Percentiles rank a stretch among this genome's conserved stretches.
These are phyloP conservation scores for Corvus hawaiiensis DNA, from an alignment of 2,113 vertebrate genomes.

Conservation along the genomic window DNA sequence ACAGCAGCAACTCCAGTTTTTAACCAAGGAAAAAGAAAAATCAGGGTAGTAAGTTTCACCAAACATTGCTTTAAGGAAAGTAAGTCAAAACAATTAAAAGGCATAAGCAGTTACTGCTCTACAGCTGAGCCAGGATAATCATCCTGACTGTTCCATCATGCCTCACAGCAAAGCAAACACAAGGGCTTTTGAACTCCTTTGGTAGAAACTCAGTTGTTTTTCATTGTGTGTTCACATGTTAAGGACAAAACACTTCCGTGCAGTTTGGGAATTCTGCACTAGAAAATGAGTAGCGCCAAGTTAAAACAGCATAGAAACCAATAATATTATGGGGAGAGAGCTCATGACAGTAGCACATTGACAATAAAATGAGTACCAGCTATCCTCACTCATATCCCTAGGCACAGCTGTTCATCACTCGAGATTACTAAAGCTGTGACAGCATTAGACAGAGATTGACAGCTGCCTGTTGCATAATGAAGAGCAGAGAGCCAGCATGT, in stretches of 20 bases:
- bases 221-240: neutral
- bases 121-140: neutral
- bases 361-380: neutral
- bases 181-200: neutral
- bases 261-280: neutral
- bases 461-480: neutral
- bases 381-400: neutral
- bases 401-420: conserved; percentile 16
- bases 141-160: neutral
- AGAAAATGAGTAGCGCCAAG: neutral
- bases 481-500: neutral
- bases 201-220: neutral
- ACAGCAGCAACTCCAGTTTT: neutral
- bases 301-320: neutral
- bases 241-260: neutral
- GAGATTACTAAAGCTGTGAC: neutral
- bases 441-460: conserved; percentile 21
- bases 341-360: neutral
- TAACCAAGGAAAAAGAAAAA: neutral
- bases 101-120: neutral
- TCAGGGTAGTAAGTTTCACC: neutral
- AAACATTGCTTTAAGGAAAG: neutral
- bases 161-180: neutral
- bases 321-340: neutral
- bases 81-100: neutral